These are phyloP conservation scores for Manis pentadactyla DNA, from an alignment of 2,797 vertebrate species.

Conservation along the genomic window DNA sequence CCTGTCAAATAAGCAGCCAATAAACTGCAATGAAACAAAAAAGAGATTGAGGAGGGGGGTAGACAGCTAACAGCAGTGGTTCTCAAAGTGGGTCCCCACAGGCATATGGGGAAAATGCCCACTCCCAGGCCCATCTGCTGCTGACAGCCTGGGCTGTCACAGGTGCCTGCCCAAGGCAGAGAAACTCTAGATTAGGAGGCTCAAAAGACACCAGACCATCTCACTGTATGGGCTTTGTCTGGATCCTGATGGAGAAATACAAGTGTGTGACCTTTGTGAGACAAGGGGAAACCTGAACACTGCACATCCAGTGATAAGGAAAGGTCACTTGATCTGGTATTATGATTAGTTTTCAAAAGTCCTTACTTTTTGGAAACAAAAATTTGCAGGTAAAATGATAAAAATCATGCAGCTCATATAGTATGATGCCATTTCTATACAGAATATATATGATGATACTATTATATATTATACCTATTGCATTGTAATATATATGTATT, in stretches of 20 bases:
- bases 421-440: neutral
- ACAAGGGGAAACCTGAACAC: neutral
- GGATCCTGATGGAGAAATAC: neutral
- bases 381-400: neutral
- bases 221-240: neutral
- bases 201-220: neutral
- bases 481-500: neutral
- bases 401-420: neutral
- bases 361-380: neutral
- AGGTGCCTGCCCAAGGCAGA: neutral
- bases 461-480: neutral
- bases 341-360: neutral
- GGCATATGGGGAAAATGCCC: fast-evolving
- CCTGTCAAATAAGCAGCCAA: neutral
- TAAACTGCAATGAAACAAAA: neutral
- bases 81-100: neutral
- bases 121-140: neutral
- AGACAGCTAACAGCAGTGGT: neutral
- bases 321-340: neutral
- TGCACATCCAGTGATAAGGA: neutral
- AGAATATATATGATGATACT: neutral
- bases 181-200: neutral
- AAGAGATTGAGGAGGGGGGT: neutral
- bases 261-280: neutral
- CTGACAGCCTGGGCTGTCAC: neutral